Percentiles rank a stretch among this genome's conserved stretches.
These are phyloP conservation scores for Penaeus indicus DNA, from an alignment of 1,140 invertebrate genomes.

Conservation along the genomic window DNA sequence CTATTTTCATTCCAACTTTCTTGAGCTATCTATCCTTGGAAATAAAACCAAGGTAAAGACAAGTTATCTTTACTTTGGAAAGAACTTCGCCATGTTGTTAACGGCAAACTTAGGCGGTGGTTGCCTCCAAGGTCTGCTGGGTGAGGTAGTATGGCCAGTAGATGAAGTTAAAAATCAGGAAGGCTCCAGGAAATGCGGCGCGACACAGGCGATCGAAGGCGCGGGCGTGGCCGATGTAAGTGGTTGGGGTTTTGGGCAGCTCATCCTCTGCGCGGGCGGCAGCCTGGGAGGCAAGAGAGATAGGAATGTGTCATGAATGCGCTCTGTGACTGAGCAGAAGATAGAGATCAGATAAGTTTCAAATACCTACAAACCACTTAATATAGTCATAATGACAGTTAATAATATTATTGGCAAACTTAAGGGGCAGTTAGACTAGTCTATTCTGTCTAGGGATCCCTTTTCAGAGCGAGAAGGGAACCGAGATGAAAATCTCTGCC, in stretches of 20 bases:
- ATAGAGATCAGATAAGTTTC: too few species aligned
- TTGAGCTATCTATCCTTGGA: too few species aligned
- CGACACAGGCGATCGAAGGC: conserved; percentile 83
- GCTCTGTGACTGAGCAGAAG: too few species aligned
- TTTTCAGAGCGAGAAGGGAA: too few species aligned
- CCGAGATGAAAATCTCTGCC: too few species aligned
- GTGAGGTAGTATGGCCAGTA: conserved; percentile 77
- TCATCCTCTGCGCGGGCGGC: not conserved
- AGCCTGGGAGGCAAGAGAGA: not conserved
- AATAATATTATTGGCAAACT: too few species aligned
- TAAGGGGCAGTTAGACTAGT: too few species aligned
- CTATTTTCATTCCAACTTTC: too few species aligned
- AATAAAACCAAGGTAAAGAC: too few species aligned
- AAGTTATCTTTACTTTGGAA: not conserved
- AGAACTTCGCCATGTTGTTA: not conserved
- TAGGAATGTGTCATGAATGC: not conserved
- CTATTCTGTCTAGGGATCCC: too few species aligned
- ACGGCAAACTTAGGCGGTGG: not conserved
- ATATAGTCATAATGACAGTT: too few species aligned
- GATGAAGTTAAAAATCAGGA: conserved; percentile 85
- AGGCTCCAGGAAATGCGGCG: conserved; percentile 82
- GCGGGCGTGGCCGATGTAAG: conserved; percentile 62
- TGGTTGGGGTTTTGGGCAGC: conserved; percentile 26
- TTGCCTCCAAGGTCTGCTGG: conserved; percentile 26
- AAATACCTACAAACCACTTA: too few species aligned